Base-by-base conservation (phyloP, 2,888 invertebrate genomes). In the Neoaliturus tenellus region DNA sequence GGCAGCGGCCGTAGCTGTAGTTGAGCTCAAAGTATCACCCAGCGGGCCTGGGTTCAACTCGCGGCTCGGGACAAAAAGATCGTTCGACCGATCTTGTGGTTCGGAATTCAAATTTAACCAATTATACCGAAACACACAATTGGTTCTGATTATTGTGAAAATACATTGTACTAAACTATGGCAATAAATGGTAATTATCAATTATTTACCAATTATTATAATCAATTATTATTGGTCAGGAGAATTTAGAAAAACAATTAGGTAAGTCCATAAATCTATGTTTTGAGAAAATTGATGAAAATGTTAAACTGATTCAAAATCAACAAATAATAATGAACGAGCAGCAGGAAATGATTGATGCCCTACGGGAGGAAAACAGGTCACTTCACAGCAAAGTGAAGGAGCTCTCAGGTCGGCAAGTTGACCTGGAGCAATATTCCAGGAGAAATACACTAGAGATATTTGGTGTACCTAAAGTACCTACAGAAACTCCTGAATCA, bases 361-460 rank as follows among this genome's bases (percentile, higher is more conserved):
- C 14, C 2, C 35, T 80, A 2, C n/a, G 58, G 31, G 39, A 10
- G 2, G 58, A 80, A 12, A 80, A 80, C 23, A 80, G 25, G 58
- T 3, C 8, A 17, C 20, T 80, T 23, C 12, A 35, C 12, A 10
- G 20, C 6, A 17, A 80, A 23, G n/a, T 80, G n/a, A 58, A 55
- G 33, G 33, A 58, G 2, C 28, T 55, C 17, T 1, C n/a, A 6
- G 31, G 23, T 10, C 80, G 39, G 0, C 80, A 80, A 23, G 35
- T 14, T 14, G 58, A 80, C 8, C 80, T 80, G 20, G 80, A 80
- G 31, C 80, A 55, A 33, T 80, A 80, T 31, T 58, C 48, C 17
- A 39, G 78, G n/a, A 41, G 78, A 51, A 78, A 78, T 25, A 48
- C 48, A 5, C n/a, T 78, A n/a, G 58, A 80, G 8, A 80, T 80